Percentiles rank a stretch among this genome's conserved stretches.
These are phyloP conservation scores for Drosophila rufa DNA, from an alignment of 1,140 invertebrate genomes.

Conservation along the genomic window DNA sequence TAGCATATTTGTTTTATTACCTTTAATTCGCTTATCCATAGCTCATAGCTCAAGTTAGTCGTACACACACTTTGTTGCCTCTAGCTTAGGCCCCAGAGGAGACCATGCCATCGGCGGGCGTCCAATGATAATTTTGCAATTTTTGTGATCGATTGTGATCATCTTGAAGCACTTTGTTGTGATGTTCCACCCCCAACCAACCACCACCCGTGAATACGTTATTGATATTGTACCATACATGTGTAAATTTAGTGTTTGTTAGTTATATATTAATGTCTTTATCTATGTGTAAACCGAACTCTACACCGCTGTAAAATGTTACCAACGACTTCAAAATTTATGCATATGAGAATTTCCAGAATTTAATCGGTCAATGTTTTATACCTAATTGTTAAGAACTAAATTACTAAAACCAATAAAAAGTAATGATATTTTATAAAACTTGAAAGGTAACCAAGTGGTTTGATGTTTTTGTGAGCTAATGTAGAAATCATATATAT, in stretches of 20 bases:
- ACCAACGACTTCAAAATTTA: slow-evolving; percentile 60
- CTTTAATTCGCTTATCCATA: slow-evolving; percentile 30
- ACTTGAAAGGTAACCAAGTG: not conserved
- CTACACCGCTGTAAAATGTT: slow-evolving; percentile 67
- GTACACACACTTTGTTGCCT: slow-evolving; percentile 34
- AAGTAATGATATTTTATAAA: slow-evolving; percentile 46
- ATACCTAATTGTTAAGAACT: slow-evolving; percentile 48
- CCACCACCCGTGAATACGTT: slow-evolving; percentile 24
- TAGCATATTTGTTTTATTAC: slow-evolving; percentile 50
- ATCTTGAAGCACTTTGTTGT: slow-evolving; percentile 48
- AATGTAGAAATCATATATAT: too few species aligned
- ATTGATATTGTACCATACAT: slow-evolving; percentile 39
- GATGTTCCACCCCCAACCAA: slow-evolving; percentile 10
- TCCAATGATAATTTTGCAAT: slow-evolving; percentile 44
- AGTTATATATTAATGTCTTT: slow-evolving; percentile 21
- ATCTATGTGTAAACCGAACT: slow-evolving; percentile 25
- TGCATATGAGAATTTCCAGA: slow-evolving; percentile 35
- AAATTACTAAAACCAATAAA: slow-evolving; percentile 42
- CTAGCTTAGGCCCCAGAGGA: slow-evolving; percentile 31
- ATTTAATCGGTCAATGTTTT: slow-evolving; percentile 66
- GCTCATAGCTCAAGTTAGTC: slow-evolving; percentile 34
- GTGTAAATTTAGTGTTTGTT: slow-evolving; percentile 22
- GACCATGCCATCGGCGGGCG: slow-evolving; percentile 60
- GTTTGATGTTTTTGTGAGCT: too few species aligned
- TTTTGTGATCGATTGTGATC: slow-evolving; percentile 56